These are phyloP conservation scores for Apodemia zela DNA, from an alignment of 2,888 invertebrate species.

Conservation along the genomic window DNA sequence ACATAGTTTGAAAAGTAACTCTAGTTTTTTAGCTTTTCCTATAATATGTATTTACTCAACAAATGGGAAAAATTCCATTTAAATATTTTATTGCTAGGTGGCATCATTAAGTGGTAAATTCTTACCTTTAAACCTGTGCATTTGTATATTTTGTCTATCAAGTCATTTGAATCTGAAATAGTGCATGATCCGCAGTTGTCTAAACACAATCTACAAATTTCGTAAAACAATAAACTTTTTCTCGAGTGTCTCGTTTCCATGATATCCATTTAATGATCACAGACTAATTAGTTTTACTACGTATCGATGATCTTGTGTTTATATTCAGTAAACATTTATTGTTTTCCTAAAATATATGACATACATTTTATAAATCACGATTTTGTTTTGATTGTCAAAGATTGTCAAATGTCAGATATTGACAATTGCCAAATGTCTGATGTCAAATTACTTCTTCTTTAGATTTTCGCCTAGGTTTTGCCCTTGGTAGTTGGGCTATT, in stretches of 20 bases:
- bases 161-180: conserved; percentile 27
- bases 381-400: no score
- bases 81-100: not conserved
- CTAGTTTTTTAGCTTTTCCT: no score
- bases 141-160: conserved; percentile 26
- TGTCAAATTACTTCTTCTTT: no score
- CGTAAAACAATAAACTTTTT: conserved; percentile 25
- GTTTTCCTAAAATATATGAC: no score
- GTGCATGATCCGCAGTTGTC: conserved; percentile 25
- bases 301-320: not conserved
- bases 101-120: not conserved
- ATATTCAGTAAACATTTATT: not conserved
- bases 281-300: no score
- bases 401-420: no score
- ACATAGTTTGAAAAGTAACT: not conserved
- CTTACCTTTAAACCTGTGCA: conserved; percentile 29
- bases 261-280: not conserved
- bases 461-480: no score
- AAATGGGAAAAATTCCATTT: no score
- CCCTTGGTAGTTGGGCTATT: no score
- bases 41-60: no score
- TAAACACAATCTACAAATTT: conserved; percentile 31
- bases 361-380: no score
- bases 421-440: no score
- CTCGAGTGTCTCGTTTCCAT: conserved; percentile 22